Evolutionary conservation across 1,140 invertebrate genomes (phyloP), one percentile per base, ranked within the genome.

Genomic region (Portunus trituberculatus): DNA sequence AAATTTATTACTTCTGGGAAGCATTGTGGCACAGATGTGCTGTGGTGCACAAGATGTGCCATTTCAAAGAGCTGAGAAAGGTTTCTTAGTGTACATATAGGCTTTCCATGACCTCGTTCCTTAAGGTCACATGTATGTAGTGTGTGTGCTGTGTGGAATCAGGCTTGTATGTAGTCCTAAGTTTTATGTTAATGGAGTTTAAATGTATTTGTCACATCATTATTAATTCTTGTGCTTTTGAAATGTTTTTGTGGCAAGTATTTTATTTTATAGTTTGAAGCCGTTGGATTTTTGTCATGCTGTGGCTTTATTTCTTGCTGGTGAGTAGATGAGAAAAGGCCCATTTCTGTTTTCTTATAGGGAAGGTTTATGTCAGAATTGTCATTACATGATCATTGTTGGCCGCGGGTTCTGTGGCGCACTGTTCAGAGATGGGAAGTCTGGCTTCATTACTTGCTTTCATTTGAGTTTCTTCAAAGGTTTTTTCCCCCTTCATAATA

Each of bases 121-220:
- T 8, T 25, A 25, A 76, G n/a, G 67, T n/a, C 67, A 76, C 20
- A 25, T 76, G 67, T 76, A 76, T 76, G 67, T n/a, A 76, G 20
- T 76, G 67, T 76, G 67, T 76, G 67, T 76, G n/a, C 67, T 76
- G 67, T 76, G 67, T 76, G 67, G 67, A n/a, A n/a, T 76, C 67
- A 76, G 67, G 67, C n/a, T 76, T 76, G 12, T 76, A 25, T 76
- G 67, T 76, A 76, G 67, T n/a, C 67, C n/a, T 76, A 25, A 76
- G 67, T 76, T 76, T n/a, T 76, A 76, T 76, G 67, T 76, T 76
- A n/a, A 76, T n/a, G 16, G 4, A 76, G 67, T 76, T 76, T 76
- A 76, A 25, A 76, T 76, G n/a, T 76, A 76, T 76, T 76, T 76
- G 67, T 76, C n/a, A 76, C 20, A 76, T n/a, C 16, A n/a, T 76